Conservation (phyloP, 2,797 vertebrate genomes). For the Pteronotus mesoamericanus region DNA sequence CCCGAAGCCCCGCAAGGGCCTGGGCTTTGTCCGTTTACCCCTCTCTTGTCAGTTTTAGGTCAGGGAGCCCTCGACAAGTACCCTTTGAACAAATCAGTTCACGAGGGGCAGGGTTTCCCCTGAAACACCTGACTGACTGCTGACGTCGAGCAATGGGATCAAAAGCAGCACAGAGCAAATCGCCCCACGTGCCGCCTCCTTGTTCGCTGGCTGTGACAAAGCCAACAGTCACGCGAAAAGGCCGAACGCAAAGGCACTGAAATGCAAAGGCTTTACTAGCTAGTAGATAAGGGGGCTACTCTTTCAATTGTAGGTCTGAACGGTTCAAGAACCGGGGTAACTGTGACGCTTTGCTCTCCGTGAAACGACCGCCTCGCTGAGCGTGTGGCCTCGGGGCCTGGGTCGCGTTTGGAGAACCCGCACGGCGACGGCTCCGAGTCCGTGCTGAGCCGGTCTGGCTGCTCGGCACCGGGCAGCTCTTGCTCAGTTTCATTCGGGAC, state of each 20-base stretch:
- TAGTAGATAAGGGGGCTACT: fast-evolving
- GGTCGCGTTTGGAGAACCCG: too few species aligned
- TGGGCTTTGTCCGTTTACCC: fast-evolving
- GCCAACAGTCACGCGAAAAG: too few species aligned
- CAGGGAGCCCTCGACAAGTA: fast-evolving
- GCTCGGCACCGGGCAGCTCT: fast-evolving
- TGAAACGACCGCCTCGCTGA: fast-evolving
- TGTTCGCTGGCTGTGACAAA: neutral
- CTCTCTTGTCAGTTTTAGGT: fast-evolving
- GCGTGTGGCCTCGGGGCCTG: fast-evolving
- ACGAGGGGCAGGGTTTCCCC: fast-evolving
- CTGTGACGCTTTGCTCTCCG: fast-evolving
- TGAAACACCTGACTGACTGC: fast-evolving
- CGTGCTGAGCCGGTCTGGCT: neutral
- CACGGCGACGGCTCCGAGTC: neutral
- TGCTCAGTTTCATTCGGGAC: too few species aligned
- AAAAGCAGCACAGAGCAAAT: neutral
- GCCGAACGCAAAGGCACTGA: fast-evolving
- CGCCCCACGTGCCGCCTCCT: fast-evolving
- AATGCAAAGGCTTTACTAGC: neutral
- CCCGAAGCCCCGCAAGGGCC: fast-evolving
- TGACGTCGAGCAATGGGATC: fast-evolving
- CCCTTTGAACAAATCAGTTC: fast-evolving
- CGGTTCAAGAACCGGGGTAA: fast-evolving
- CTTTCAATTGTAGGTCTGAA: neutral